Conservation (phyloP, 2,888 invertebrate genomes). For the Antitype chi region DNA sequence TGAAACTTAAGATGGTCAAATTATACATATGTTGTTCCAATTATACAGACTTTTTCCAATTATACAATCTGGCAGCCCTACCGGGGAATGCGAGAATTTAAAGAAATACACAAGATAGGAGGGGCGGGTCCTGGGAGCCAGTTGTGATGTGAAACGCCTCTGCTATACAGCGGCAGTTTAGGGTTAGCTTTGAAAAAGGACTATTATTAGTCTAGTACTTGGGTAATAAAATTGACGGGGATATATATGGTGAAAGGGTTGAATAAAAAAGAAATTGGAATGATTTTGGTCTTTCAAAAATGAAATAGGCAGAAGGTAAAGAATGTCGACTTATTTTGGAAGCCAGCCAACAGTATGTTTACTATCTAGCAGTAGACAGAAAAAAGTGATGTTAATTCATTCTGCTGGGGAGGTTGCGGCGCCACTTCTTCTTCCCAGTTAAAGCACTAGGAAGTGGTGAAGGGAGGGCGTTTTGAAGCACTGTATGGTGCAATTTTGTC, state of each 20-base stretch:
- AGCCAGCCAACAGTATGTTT: not conserved
- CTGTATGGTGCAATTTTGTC: too few species aligned
- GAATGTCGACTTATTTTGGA: not conserved
- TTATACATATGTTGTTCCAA: too few species aligned
- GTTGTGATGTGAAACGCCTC: not conserved
- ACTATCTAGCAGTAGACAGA: too few species aligned
- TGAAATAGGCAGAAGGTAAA: not conserved
- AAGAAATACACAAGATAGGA: conserved; percentile 21
- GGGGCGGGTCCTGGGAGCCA: not conserved
- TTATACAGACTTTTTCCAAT: not conserved
- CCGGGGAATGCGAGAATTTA: not conserved
- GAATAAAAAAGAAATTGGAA: not conserved
- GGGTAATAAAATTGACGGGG: not conserved
- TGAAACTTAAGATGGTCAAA: too few species aligned
- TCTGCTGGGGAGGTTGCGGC: too few species aligned
- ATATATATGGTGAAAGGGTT: not conserved
- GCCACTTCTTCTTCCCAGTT: too few species aligned
- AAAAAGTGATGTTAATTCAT: too few species aligned
- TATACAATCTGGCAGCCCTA: not conserved
- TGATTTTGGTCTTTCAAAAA: not conserved
- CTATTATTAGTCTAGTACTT: not conserved
- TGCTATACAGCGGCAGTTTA: conserved; percentile 7
- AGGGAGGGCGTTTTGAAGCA: too few species aligned
- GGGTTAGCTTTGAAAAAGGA: conserved; percentile 7
- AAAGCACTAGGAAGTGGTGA: too few species aligned